These are phyloP conservation scores for Enoplolaimus lenunculus DNA, from an alignment of 2,888 invertebrate genomes.

Conservation along the genomic window DNA sequence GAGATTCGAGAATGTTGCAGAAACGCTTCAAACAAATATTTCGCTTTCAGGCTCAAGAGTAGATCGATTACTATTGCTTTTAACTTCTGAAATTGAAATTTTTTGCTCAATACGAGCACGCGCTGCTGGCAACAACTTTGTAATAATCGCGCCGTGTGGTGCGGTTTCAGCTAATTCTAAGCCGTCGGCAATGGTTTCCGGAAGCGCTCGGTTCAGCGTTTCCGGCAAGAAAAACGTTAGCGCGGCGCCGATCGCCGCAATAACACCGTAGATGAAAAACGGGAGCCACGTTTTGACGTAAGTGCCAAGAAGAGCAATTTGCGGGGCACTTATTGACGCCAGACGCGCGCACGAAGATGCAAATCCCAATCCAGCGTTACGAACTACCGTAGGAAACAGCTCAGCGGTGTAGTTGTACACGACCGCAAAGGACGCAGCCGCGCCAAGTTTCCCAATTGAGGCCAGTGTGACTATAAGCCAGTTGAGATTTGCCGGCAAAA, in stretches of 20 bases:
- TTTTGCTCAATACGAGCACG: too few relatives aligned
- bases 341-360: constrained; percentile 20
- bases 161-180: neutral
- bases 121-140: too few relatives aligned
- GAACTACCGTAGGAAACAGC: constrained; percentile 23
- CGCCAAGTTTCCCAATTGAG: constrained; percentile 16
- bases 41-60: too few relatives aligned
- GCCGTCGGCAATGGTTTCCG: constrained; percentile 15
- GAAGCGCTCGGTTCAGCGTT: neutral
- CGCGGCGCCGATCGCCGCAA: constrained; percentile 1
- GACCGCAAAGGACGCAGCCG: constrained; percentile 22
- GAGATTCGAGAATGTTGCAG: too few relatives aligned
- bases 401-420: constrained; percentile 24
- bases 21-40: too few relatives aligned
- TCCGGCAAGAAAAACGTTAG: constrained; percentile 3
- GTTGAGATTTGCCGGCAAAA: neutral
- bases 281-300: constrained; percentile 11
- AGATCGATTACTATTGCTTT: too few relatives aligned
- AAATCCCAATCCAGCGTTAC: constrained; percentile 21
- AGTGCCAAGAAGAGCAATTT: constrained; percentile 20
- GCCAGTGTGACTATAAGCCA: constrained; percentile 14
- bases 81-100: too few relatives aligned
- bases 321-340: constrained; percentile 21
- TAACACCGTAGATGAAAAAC: constrained; percentile 14
- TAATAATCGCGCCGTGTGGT: too few relatives aligned